Conservation (phyloP, 2,113 vertebrate species). For the Atractosteus spatula region DNA sequence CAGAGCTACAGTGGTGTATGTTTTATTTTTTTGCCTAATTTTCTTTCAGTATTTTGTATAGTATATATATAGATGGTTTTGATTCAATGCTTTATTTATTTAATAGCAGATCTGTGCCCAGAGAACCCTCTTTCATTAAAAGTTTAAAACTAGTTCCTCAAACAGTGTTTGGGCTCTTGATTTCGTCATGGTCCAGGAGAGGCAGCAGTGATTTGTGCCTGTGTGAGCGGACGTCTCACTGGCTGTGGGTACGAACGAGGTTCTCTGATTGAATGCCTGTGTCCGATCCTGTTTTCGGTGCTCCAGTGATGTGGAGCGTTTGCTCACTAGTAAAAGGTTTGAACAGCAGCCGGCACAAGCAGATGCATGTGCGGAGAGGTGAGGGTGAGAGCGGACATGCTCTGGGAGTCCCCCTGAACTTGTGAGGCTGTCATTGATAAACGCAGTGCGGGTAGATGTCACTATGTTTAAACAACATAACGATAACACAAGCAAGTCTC, state of each 20-base stretch:
- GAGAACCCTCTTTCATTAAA: constrained; percentile 69
- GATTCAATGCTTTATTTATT: constrained; percentile 78
- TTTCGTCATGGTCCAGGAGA: not conserved
- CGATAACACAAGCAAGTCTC: too few relatives aligned
- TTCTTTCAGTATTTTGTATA: constrained; percentile 60
- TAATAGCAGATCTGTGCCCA: constrained; percentile 77
- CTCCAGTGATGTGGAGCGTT: too few relatives aligned
- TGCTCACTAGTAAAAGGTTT: too few relatives aligned
- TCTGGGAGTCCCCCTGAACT: too few relatives aligned
- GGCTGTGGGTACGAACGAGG: not conserved
- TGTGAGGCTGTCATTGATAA: too few relatives aligned
- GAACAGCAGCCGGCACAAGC: too few relatives aligned
- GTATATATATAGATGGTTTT: constrained; percentile 69
- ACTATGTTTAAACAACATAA: too few relatives aligned
- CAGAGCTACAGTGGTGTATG: constrained; percentile 23
- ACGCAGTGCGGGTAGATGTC: too few relatives aligned
- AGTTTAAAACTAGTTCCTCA: constrained; percentile 52
- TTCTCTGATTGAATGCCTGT: not conserved
- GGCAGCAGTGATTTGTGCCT: not conserved
- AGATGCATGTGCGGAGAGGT: too few relatives aligned
- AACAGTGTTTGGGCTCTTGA: not conserved
- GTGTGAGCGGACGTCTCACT: not conserved
- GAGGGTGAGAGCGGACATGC: too few relatives aligned
- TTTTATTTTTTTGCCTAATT: constrained; percentile 15
- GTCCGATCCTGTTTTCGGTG: too few relatives aligned